These are phyloP conservation scores for Gobio gobio DNA, from an alignment of 2,113 vertebrate genomes.

Conservation along the genomic window DNA sequence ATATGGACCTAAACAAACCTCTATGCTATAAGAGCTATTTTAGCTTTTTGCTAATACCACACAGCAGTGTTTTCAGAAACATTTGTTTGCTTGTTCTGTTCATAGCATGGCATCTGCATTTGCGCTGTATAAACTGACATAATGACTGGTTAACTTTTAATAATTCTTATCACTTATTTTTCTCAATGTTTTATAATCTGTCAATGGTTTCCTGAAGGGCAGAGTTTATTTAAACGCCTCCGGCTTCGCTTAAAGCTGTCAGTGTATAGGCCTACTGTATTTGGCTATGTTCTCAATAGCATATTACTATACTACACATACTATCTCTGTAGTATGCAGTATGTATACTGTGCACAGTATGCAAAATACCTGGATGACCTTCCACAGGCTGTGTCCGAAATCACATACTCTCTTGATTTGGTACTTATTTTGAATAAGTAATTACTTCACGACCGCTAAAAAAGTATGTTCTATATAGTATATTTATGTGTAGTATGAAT, in stretches of 20 bases:
- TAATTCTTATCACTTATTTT: slow-evolving; percentile 28
- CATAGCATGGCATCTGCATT: slow-evolving; percentile 6
- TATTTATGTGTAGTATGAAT: too few relatives aligned
- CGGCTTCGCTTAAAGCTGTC: slow-evolving; percentile 1
- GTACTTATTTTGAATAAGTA: too few relatives aligned
- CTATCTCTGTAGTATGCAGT: slow-evolving; percentile 9
- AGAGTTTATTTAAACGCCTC: slow-evolving; percentile 5
- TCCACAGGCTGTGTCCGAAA: too few relatives aligned
- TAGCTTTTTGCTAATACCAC: not conserved
- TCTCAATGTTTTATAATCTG: slow-evolving; percentile 21
- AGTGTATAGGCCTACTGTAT: not conserved
- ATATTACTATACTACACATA: not conserved
- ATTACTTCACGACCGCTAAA: too few relatives aligned
- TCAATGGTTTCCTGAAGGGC: not conserved
- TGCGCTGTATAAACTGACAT: slow-evolving; percentile 7
- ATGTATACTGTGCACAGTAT: not conserved
- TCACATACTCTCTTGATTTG: too few relatives aligned
- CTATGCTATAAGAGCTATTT: slow-evolving; percentile 4
- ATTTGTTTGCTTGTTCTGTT: slow-evolving; percentile 17
- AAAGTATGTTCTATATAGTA: too few relatives aligned
- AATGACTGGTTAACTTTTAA: slow-evolving; percentile 2
- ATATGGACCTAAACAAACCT: slow-evolving; percentile 1
- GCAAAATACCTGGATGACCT: not conserved
- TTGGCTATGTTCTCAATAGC: slow-evolving; percentile 25
- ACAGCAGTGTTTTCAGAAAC: not conserved